Evolutionary conservation across 1,140 invertebrate species (phyloP).

Genomic region (Hycleus cichorii): DNA sequence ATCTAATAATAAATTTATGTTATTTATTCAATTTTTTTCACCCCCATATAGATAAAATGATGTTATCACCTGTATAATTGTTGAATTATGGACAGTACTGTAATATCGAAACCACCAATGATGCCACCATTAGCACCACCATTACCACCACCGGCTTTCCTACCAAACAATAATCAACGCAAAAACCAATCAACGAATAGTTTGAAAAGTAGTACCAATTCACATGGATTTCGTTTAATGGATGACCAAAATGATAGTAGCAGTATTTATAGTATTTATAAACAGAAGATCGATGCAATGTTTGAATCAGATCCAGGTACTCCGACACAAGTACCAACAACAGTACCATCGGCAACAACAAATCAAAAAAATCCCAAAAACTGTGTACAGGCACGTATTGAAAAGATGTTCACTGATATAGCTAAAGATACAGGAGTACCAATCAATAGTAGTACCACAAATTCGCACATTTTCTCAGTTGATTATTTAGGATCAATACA

Average conservation of each 20-base stretch:
- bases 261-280: conserved; percentile 59
- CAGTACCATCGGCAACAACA: too few relatives aligned
- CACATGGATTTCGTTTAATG: conserved; percentile 41
- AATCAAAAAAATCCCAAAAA: conserved; percentile 47
- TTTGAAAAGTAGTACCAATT: conserved; percentile 28
- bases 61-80: too few relatives aligned
- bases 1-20: too few relatives aligned
- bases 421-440: conserved; percentile 52
- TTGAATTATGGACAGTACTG: too few relatives aligned
- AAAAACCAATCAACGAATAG: too few relatives aligned
- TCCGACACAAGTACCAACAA: too few relatives aligned
- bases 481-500: conserved; percentile 76
- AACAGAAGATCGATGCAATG: conserved; percentile 74
- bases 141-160: too few relatives aligned
- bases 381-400: conserved; percentile 74
- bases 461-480: conserved; percentile 58
- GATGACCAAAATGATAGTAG: conserved; percentile 43
- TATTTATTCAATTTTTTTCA: too few relatives aligned
- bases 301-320: conserved; percentile 61
- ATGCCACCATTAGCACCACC: too few relatives aligned
- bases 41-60: too few relatives aligned
- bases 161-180: too few relatives aligned
- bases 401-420: conserved; percentile 77
- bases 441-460: conserved; percentile 36
- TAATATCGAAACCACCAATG: too few relatives aligned